Conservation (phyloP, 2,797 vertebrate genomes). For the Siniperca scherzeri region DNA sequence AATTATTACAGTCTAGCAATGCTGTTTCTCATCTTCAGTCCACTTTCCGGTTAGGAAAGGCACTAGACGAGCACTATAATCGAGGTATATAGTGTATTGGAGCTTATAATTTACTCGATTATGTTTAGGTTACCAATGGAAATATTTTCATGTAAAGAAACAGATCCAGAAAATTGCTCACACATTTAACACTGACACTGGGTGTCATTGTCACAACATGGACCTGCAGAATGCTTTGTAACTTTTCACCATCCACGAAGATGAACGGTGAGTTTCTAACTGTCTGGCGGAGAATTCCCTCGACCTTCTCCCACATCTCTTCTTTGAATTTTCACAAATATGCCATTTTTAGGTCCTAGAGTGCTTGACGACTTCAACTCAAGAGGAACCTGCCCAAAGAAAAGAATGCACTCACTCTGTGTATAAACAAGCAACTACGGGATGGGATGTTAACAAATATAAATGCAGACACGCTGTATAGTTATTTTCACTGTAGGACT, state of each 20-base stretch:
- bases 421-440: neutral
- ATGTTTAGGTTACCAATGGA: neutral
- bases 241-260: neutral
- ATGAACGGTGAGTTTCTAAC: neutral
- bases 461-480: neutral
- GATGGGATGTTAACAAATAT: neutral
- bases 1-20: neutral
- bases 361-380: slow-evolving; percentile 90
- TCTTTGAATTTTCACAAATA: slow-evolving; percentile 86
- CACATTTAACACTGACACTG: neutral
- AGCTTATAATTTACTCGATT: neutral
- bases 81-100: neutral
- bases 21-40: slow-evolving; percentile 1
- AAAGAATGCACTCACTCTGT: neutral
- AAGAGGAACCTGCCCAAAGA: slow-evolving; percentile 88
- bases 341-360: slow-evolving; percentile 90
- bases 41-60: neutral
- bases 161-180: neutral
- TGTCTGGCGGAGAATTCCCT: neutral
- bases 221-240: neutral
- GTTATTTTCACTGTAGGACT: neutral
- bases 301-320: slow-evolving; percentile 46
- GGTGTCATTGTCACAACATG: neutral
- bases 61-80: neutral
- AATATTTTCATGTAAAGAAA: neutral